Conservation (phyloP, 2,113 vertebrate species). For the Leptobrachium leishanense region DNA sequence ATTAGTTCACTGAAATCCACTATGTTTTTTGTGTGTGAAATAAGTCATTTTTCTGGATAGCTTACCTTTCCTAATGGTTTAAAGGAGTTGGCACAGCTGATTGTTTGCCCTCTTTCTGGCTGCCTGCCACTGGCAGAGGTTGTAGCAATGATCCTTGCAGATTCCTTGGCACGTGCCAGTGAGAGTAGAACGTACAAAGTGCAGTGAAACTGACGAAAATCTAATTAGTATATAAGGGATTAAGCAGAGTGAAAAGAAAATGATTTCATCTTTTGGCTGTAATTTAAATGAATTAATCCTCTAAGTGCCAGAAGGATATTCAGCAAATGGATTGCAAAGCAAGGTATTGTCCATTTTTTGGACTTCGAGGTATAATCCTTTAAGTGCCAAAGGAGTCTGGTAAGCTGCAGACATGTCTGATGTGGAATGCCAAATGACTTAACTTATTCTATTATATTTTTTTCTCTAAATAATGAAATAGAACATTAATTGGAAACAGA, state of each 20-base stretch:
- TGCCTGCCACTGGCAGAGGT: constrained; percentile 39
- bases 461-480: too few relatives aligned
- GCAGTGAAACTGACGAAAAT: constrained; percentile 42
- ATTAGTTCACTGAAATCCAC: constrained; percentile 2
- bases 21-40: constrained; percentile 19
- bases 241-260: constrained; percentile 36
- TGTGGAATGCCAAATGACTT: too few relatives aligned
- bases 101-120: constrained; percentile 33
- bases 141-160: constrained; percentile 45
- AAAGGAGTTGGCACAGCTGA: constrained; percentile 32
- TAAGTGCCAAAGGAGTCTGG: too few relatives aligned
- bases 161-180: constrained; percentile 36
- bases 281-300: constrained; percentile 16
- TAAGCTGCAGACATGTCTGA: too few relatives aligned
- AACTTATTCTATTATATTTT: too few relatives aligned
- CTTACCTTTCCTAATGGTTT: constrained; percentile 44
- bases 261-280: constrained; percentile 45
- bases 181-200: constrained; percentile 27
- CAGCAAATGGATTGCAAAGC: too few relatives aligned
- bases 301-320: constrained; percentile 21
- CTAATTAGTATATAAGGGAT: constrained; percentile 47
- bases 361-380: too few relatives aligned
- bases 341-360: too few relatives aligned
- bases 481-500: too few relatives aligned
- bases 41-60: constrained; percentile 28